These are phyloP conservation scores for Raja brachyura DNA, from an alignment of 2,113 vertebrate species.

Conservation along the genomic window DNA sequence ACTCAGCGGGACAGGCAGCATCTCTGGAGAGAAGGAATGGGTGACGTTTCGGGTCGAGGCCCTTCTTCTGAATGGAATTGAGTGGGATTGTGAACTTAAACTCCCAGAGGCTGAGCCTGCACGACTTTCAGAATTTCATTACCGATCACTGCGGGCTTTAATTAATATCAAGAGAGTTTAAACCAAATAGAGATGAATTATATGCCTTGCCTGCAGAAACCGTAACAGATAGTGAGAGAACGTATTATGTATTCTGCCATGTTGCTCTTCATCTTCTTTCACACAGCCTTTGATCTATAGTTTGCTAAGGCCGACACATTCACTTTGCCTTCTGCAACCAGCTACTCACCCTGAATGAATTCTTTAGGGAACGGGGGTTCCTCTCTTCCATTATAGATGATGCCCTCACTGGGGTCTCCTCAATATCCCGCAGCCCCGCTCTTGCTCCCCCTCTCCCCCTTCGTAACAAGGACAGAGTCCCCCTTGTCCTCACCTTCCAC, in stretches of 20 bases:
- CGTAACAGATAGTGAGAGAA: not conserved
- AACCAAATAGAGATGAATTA: not conserved
- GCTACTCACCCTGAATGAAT: too few relatives aligned
- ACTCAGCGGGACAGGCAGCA: too few relatives aligned
- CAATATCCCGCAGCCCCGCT: too few relatives aligned
- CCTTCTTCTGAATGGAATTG: not conserved
- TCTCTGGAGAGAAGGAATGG: too few relatives aligned
- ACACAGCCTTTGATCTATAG: not conserved
- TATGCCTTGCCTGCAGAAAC: not conserved
- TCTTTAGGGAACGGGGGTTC: too few relatives aligned
- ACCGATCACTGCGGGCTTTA: not conserved
- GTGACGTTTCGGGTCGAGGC: too few relatives aligned
- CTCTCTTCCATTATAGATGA: too few relatives aligned
- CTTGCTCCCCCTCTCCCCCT: too few relatives aligned
- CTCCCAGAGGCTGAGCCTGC: not conserved
- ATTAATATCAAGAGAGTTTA: constrained; percentile 22
- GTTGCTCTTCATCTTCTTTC: not conserved
- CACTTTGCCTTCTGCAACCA: not conserved
- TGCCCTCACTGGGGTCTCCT: too few relatives aligned
- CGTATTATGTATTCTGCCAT: not conserved
- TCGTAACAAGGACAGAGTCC: too few relatives aligned
- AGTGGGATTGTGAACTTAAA: not conserved
- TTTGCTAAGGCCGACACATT: not conserved
- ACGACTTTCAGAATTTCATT: not conserved
- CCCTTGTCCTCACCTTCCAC: too few relatives aligned